Evolutionary conservation across 2,888 invertebrate genomes (phyloP).

Genomic region (Ochlodes sylvanus): DNA sequence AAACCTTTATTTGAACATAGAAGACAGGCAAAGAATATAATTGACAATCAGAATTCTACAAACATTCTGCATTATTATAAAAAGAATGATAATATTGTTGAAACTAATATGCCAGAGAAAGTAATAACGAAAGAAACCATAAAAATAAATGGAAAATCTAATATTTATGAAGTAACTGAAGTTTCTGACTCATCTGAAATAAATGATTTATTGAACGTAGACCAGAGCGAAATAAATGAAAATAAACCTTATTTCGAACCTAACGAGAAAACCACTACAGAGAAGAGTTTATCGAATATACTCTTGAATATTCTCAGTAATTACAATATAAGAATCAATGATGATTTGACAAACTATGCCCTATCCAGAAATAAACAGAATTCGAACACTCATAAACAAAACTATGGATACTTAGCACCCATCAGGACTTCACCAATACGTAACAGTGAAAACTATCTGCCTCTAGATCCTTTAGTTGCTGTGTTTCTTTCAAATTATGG

Average conservation of each 20-base stretch:
- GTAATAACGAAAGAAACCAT: background rate
- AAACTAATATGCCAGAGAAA: conserved; percentile 10
- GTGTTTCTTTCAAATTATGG: conserved; percentile 87
- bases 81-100: background rate
- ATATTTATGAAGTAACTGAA: conserved; percentile 53
- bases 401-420: conserved; percentile 29
- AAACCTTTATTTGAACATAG: background rate
- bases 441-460: conserved; percentile 84
- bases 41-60: background rate
- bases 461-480: conserved; percentile 85
- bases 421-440: background rate
- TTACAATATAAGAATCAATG: conserved; percentile 64
- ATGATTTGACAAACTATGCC: conserved; percentile 64
- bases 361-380: conserved; percentile 55
- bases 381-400: conserved; percentile 43
- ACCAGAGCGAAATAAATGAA: background rate
- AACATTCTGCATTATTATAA: background rate
- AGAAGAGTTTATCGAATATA: conserved; percentile 43
- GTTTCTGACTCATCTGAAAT: conserved; percentile 12
- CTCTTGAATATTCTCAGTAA: conserved; percentile 58
- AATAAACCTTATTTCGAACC: background rate
- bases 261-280: background rate
- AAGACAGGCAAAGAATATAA: conserved; percentile 25
- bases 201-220: background rate
- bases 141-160: conserved; percentile 5